Conservation (phyloP, 2,797 vertebrate species). For the Pipistrellus pygmaeus region DNA sequence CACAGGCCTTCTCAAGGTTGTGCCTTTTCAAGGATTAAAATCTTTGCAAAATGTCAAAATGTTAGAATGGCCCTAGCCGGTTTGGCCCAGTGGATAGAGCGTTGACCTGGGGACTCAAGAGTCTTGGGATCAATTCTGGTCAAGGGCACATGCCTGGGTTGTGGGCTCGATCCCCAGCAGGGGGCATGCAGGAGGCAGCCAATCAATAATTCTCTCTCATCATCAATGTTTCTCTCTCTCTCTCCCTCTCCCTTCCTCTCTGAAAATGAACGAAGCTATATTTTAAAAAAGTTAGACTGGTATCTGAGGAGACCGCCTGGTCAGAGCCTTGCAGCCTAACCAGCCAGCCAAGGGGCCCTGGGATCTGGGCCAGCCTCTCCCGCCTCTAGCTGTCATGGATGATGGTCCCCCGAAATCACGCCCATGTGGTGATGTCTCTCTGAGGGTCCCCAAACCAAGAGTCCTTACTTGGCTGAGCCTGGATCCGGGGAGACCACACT, state of each 20-base stretch:
- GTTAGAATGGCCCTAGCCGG: neutral
- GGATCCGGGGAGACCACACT: neutral
- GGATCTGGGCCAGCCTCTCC: neutral
- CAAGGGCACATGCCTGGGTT: no score
- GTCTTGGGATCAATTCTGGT: no score
- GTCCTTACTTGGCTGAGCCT: neutral
- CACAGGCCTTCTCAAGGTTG: neutral
- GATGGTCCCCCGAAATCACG: neutral
- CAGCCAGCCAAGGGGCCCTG: neutral
- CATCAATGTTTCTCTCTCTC: no score
- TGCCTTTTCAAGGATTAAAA: neutral
- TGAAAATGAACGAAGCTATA: no score
- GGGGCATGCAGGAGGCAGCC: no score
- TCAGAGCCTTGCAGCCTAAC: neutral
- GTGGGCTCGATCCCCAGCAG: no score
- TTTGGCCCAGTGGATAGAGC: no score
- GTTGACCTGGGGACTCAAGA: no score
- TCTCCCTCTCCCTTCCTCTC: no score
- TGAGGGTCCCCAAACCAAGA: neutral
- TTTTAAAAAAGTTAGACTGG: no score
- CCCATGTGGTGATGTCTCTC: rapidly evolving
- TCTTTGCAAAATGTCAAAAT: neutral
- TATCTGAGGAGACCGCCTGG: neutral
- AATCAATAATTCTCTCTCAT: no score
- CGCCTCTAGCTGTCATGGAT: neutral